These are phyloP conservation scores for Okamejei kenojei DNA, from an alignment of 2,797 vertebrate species.

Conservation along the genomic window DNA sequence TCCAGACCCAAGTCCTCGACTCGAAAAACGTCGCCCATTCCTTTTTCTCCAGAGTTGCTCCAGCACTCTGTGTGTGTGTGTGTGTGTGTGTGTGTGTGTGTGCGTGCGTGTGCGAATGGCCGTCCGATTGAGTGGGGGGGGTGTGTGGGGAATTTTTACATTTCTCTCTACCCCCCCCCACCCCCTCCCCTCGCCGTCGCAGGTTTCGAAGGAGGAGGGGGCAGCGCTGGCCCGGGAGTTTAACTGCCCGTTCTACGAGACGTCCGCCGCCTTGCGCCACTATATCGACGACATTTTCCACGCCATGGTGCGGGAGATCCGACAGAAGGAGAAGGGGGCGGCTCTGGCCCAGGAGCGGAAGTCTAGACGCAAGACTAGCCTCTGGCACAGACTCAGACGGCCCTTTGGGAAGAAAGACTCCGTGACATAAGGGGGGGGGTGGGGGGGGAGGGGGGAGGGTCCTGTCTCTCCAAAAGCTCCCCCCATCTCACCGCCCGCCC, in stretches of 20 bases:
- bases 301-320: slow-evolving; percentile 73
- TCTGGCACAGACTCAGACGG: slow-evolving; percentile 70
- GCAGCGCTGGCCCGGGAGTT: slow-evolving; percentile 67
- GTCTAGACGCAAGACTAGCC: slow-evolving; percentile 57
- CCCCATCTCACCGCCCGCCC: too few relatives aligned
- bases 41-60: too few relatives aligned
- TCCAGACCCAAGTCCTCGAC: too few relatives aligned
- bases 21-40: too few relatives aligned
- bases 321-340: slow-evolving; percentile 64
- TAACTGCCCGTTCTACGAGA: slow-evolving; percentile 77
- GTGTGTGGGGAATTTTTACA: too few relatives aligned
- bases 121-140: too few relatives aligned
- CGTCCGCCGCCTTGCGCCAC: slow-evolving; percentile 70
- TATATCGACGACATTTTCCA: slow-evolving; percentile 78
- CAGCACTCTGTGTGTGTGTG: too few relatives aligned
- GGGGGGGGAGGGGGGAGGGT: background rate
- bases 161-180: too few relatives aligned
- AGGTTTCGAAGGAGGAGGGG: slow-evolving; percentile 80
- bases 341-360: slow-evolving; percentile 63
- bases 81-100: too few relatives aligned
- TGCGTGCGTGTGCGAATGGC: too few relatives aligned
- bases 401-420: slow-evolving; percentile 70
- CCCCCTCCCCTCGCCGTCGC: background rate
- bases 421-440: slow-evolving; percentile 66
- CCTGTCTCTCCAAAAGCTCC: too few relatives aligned